Conservation (phyloP, 2,888 invertebrate species). For the Lasiommata megera region DNA sequence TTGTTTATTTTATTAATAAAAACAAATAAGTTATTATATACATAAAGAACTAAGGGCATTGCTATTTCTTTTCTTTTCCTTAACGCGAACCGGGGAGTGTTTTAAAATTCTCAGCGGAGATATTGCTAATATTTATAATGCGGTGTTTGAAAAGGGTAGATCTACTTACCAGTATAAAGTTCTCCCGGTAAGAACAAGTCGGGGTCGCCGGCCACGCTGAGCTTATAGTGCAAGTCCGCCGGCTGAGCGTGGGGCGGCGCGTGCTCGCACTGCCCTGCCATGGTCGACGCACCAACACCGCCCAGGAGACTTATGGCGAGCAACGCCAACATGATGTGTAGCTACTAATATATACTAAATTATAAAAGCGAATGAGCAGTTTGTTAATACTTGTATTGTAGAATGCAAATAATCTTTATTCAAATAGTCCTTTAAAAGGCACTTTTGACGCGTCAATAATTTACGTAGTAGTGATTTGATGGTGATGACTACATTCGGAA, state of each 20-base stretch:
- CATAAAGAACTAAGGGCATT: too few species aligned
- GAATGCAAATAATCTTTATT: too few species aligned
- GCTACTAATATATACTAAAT: background rate
- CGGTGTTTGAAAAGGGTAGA: background rate
- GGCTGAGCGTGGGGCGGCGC: slow-evolving; percentile 69
- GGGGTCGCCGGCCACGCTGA: slow-evolving; percentile 87
- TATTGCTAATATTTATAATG: too few species aligned
- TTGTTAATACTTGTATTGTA: background rate
- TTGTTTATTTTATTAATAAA: too few species aligned
- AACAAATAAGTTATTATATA: too few species aligned
- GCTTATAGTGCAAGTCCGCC: slow-evolving; percentile 86
- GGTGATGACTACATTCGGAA: too few species aligned
- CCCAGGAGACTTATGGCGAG: background rate
- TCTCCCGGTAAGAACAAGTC: slow-evolving; percentile 89
- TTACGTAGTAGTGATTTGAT: too few species aligned
- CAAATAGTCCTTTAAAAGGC: too few species aligned
- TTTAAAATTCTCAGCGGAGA: too few species aligned
- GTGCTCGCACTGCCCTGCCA: slow-evolving; percentile 45
- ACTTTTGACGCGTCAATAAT: too few species aligned
- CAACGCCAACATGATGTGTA: slow-evolving; percentile 20
- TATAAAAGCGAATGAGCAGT: background rate
- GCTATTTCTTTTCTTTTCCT: too few species aligned
- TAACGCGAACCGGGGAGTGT: too few species aligned
- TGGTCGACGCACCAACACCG: background rate
- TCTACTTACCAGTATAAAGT: slow-evolving; percentile 85